Percentiles rank a stretch among this genome's conserved stretches.
Evolutionary conservation across 2,797 vertebrate genomes (phyloP).

Genomic region (Antennarius maculatus): DNA sequence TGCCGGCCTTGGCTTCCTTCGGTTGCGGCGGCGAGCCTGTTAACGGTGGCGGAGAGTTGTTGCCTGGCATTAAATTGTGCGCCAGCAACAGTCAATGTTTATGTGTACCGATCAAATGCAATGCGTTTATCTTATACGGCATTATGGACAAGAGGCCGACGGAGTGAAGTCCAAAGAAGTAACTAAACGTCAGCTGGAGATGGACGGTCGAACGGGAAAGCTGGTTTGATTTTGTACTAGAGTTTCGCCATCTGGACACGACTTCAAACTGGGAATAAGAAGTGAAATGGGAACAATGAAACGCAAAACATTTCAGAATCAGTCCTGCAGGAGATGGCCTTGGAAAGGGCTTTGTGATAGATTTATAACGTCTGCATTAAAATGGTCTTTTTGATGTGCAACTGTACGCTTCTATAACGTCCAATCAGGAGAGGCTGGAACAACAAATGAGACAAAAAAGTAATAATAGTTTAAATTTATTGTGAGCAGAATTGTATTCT

Average conservation of each 20-base stretch:
- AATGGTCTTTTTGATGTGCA: not conserved
- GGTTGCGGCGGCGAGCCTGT: slow-evolving; percentile 55
- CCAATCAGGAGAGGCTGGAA: not conserved
- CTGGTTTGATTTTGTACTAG: slow-evolving; percentile 19
- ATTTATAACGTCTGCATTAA: not conserved
- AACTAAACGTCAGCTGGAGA: slow-evolving; percentile 35
- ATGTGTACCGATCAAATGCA: slow-evolving; percentile 82
- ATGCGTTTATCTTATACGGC: slow-evolving; percentile 82
- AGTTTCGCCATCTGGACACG: slow-evolving; percentile 7
- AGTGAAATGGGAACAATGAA: not conserved
- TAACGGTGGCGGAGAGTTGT: slow-evolving; percentile 76
- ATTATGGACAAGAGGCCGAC: slow-evolving; percentile 72
- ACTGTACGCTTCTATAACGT: not conserved
- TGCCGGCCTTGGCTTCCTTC: slow-evolving; percentile 65
- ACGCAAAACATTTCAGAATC: slow-evolving; percentile 1
- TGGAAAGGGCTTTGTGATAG: not conserved
- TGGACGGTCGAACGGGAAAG: slow-evolving; percentile 17
- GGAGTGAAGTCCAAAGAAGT: slow-evolving; percentile 52
- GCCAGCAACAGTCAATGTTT: slow-evolving; percentile 80
- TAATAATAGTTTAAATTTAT: no score
- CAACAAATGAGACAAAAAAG: no score
- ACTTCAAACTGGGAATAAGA: not conserved
- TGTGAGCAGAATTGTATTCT: no score
- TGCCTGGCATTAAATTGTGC: slow-evolving; percentile 75
- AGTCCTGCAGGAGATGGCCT: not conserved